These are phyloP conservation scores for Myripristis jacobus DNA, from an alignment of 2,797 vertebrate genomes.

Conservation along the genomic window DNA sequence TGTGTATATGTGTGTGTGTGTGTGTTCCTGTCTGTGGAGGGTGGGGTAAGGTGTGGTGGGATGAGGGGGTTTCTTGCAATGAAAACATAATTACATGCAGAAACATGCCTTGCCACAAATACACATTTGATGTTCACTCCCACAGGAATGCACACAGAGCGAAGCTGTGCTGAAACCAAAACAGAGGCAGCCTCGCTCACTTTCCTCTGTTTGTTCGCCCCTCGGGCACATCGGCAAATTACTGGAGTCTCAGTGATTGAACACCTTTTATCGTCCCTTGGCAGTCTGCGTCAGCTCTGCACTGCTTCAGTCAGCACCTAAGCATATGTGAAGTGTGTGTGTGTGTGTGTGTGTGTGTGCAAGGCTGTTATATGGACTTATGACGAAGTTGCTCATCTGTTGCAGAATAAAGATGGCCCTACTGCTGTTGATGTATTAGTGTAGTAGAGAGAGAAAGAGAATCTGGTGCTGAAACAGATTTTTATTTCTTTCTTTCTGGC, in stretches of 20 bases:
- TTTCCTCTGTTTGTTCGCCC: neutral
- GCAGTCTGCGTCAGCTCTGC: conserved; percentile 23
- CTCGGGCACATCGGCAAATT: neutral
- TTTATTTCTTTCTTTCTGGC: no score
- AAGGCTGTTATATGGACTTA: conserved; percentile 1
- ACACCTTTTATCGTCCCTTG: conserved; percentile 12
- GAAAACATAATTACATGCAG: conserved; percentile 3
- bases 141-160: neutral
- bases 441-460: no score
- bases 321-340: neutral
- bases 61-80: neutral
- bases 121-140: conserved; percentile 2
- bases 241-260: conserved; percentile 14
- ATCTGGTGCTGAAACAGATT: no score
- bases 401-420: conserved; percentile 10
- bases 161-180: conserved; percentile 4
- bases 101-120: conserved; percentile 16
- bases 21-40: no score
- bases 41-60: no score
- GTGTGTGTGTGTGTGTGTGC: neutral
- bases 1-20: no score
- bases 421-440: neutral
- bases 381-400: neutral
- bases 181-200: conserved; percentile 2
- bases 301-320: conserved; percentile 21